A percentile compares a stretch with the other conserved stretches of the same genome.
phyloP scores from a whole-genome alignment of 1,140 invertebrate species.

The Chironomus striatipennis region DNA sequence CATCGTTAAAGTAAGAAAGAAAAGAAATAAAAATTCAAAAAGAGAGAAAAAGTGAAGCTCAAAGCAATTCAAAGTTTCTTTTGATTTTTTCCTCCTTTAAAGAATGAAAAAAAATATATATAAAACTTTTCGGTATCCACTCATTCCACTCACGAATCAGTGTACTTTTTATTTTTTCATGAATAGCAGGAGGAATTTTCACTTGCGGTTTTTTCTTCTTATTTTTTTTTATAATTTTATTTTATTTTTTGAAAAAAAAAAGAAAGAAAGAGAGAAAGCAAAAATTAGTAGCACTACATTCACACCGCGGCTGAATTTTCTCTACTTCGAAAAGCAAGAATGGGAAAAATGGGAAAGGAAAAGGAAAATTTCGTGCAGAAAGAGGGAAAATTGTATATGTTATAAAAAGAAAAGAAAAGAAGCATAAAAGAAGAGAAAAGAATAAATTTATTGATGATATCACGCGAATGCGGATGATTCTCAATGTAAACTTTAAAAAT shows the following conservation, averaged over 20 bases:
- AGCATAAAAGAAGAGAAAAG: background rate
- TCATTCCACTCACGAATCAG: background rate
- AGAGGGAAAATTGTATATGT: background rate
- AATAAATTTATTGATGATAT: conserved; percentile 20
- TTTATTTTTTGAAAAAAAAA: background rate
- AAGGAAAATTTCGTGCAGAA: background rate
- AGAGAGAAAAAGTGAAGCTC: background rate
- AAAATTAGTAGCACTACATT: conserved; percentile 8
- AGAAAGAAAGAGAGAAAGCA: background rate
- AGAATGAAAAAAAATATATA: background rate
- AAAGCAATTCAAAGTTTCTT: conserved; percentile 5
- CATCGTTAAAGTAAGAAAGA: too few relatives aligned
- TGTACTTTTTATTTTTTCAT: conserved; percentile 15
- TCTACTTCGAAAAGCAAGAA: too few relatives aligned
- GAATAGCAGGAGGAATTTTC: conserved; percentile 7
- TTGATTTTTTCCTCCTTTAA: background rate
- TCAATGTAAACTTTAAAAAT: conserved; percentile 16
- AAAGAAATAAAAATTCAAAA: too few relatives aligned
- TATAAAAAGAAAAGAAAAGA: background rate
- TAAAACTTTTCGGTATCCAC: background rate
- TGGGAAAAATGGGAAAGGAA: background rate
- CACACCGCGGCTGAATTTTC: background rate
- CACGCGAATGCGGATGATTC: conserved; percentile 15
- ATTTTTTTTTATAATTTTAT: background rate
- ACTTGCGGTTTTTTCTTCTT: conserved; percentile 6